Evolutionary conservation across 2,797 vertebrate genomes (phyloP).

Genomic region (Gadopsis bispinosus): DNA sequence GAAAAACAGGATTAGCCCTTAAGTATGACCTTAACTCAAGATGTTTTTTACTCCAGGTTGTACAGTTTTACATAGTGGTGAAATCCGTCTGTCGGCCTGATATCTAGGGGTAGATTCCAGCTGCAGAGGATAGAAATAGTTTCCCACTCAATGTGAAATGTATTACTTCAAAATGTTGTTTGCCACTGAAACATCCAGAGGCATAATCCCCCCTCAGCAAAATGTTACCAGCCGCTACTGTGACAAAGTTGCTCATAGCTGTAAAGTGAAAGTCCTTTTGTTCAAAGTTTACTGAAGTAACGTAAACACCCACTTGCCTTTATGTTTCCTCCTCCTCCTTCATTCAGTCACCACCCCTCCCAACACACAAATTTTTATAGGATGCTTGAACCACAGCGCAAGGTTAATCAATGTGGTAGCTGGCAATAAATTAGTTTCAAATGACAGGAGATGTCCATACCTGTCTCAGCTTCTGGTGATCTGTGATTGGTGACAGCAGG

Average conservation of each 20-base stretch:
- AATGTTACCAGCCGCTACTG: conserved; percentile 8
- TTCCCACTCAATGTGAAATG: neutral
- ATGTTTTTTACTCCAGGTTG: neutral
- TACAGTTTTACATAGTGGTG: neutral
- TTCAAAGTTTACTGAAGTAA: conserved; percentile 63
- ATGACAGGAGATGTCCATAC: conserved; percentile 85
- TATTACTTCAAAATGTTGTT: neutral
- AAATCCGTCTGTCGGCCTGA: too few species aligned
- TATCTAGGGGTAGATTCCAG: neutral
- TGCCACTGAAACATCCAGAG: neutral
- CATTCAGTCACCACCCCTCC: conserved; percentile 37
- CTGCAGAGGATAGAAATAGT: neutral
- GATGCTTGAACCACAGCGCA: conserved; percentile 77
- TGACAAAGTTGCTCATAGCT: conserved; percentile 14
- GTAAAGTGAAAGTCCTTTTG: conserved; percentile 13
- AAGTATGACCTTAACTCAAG: neutral
- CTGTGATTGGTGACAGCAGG: conserved; percentile 84
- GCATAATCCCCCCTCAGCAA: neutral
- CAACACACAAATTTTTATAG: conserved; percentile 74
- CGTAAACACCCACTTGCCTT: conserved; percentile 69
- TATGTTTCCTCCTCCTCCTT: conserved; percentile 63
- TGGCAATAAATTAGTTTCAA: conserved; percentile 85
- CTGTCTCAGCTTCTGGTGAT: conserved; percentile 80
- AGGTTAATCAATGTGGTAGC: conserved; percentile 88
- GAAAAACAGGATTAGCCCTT: neutral